Percentiles rank a stretch among this genome's conserved stretches.
phyloP scores from a whole-genome alignment of 2,888 invertebrate species.

The Acrobasis repandana region DNA sequence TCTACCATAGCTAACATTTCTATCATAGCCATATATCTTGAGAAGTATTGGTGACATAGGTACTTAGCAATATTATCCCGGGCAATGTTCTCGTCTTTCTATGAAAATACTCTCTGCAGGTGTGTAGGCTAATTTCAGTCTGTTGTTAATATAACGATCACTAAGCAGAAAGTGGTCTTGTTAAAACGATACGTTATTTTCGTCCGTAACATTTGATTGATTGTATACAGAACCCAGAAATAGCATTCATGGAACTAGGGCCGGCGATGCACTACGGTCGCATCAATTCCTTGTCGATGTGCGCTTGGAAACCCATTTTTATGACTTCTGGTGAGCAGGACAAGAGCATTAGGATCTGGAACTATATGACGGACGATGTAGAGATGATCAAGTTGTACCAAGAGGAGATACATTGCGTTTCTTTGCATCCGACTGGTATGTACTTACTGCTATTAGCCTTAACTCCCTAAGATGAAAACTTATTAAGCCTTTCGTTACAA shows the following conservation, averaged over 20 bases:
- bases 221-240: constrained; percentile 75
- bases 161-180: background rate
- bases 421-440: constrained; percentile 86
- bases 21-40: no score
- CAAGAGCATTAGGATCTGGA: constrained; percentile 94
- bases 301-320: constrained; percentile 94
- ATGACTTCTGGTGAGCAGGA: constrained; percentile 92
- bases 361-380: constrained; percentile 92
- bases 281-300: constrained; percentile 91
- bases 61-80: no score
- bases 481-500: no score
- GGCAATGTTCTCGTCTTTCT: no score
- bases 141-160: background rate
- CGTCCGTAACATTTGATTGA: constrained; percentile 1
- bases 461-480: no score
- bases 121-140: no score
- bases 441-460: constrained; percentile 11
- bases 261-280: constrained; percentile 91
- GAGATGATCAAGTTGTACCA: constrained; percentile 91
- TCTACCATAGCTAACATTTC: no score
- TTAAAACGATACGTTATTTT: constrained; percentile 7
- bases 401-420: constrained; percentile 91
- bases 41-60: no score
- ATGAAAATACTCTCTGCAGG: no score
- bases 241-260: constrained; percentile 86